Evolutionary conservation across 1,140 invertebrate species (phyloP).

Genomic region (Oreohelix idahoensis): DNA sequence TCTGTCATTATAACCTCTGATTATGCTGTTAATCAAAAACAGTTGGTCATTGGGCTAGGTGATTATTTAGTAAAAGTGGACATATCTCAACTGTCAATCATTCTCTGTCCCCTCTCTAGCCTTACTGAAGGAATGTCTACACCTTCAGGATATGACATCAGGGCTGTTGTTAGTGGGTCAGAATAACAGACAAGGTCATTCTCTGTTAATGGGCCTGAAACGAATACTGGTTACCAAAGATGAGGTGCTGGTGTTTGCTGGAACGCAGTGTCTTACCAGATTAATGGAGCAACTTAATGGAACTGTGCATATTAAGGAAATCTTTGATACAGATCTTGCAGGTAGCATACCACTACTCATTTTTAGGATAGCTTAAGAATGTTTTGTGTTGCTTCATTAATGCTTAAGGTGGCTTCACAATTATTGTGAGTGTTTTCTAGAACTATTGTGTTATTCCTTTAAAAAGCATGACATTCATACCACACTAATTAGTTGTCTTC

Average conservation of each 20-base stretch:
- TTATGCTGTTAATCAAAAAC: no score
- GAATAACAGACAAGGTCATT: neutral
- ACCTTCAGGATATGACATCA: neutral
- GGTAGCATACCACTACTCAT: neutral
- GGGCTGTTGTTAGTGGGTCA: neutral
- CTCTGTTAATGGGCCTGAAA: slow-evolving; percentile 23
- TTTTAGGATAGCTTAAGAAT: no score
- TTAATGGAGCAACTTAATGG: neutral
- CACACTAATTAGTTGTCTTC: no score
- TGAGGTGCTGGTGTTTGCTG: neutral
- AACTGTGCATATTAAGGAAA: neutral
- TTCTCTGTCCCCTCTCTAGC: neutral
- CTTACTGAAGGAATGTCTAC: slow-evolving; percentile 22
- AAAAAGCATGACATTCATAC: no score
- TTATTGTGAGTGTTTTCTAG: no score
- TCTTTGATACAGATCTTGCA: slow-evolving; percentile 26
- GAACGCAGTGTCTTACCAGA: slow-evolving; percentile 5
- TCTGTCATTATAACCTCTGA: no score
- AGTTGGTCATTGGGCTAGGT: no score
- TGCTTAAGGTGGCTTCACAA: no score
- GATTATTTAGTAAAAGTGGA: no score
- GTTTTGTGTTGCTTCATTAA: no score
- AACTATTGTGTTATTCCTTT: no score
- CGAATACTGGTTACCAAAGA: slow-evolving; percentile 12
- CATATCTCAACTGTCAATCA: no score